phyloP scores from a whole-genome alignment of 2,888 invertebrate species.

The Polymixis flavicincta region DNA sequence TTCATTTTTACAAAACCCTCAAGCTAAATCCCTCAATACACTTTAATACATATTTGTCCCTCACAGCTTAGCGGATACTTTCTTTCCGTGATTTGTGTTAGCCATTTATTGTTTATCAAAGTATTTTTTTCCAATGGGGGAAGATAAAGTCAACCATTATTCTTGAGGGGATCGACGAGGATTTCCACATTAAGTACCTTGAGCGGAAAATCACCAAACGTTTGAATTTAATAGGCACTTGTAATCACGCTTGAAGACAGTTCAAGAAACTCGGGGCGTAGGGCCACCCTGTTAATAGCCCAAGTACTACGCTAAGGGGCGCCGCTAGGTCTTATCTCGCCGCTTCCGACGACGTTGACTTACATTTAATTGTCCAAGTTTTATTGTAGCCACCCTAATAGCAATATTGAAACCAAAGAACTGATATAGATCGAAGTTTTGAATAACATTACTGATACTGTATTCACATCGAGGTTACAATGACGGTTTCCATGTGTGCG shows the following conservation, averaged over 20 bases:
- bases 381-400: constrained; percentile 86
- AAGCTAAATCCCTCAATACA: constrained; percentile 18
- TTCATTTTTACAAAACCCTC: neutral
- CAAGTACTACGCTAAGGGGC: constrained; percentile 83
- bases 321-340: constrained; percentile 86
- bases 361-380: constrained; percentile 90
- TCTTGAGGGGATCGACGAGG: constrained; percentile 57
- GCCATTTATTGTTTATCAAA: constrained; percentile 63
- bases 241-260: constrained; percentile 78
- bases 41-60: constrained; percentile 32
- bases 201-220: constrained; percentile 65
- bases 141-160: constrained; percentile 63
- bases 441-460: constrained; percentile 75
- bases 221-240: constrained; percentile 77
- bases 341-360: constrained; percentile 83
- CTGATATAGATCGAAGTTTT: constrained; percentile 77
- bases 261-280: constrained; percentile 75
- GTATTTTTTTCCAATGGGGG: constrained; percentile 56
- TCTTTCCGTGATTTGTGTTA: constrained; percentile 36
- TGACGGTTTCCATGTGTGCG: constrained; percentile 48
- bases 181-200: constrained; percentile 66
- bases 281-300: constrained; percentile 85
- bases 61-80: constrained; percentile 45
- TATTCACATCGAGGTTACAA: constrained; percentile 65
- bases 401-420: constrained; percentile 82